A percentile compares a stretch with the other conserved stretches of the same genome.
phyloP scores from a whole-genome alignment of 2,888 invertebrate genomes.

The Cerastoderma edule region DNA sequence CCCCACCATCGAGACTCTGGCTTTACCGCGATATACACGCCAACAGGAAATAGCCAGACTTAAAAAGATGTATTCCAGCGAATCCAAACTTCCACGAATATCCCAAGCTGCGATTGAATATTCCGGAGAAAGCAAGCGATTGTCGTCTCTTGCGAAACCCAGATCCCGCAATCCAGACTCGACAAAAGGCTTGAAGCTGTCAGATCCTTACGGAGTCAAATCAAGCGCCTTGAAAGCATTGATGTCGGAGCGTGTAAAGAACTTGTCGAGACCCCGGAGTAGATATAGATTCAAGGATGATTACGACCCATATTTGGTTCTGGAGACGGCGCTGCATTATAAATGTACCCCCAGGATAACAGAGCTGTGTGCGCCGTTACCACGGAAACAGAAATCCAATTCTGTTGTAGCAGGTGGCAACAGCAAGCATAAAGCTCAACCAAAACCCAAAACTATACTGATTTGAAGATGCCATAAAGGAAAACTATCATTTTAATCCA shows the following conservation, averaged over 20 bases:
- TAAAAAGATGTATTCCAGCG: slow-evolving; percentile 20
- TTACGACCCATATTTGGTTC: slow-evolving; percentile 37
- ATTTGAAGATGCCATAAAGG: background rate
- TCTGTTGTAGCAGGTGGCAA: background rate
- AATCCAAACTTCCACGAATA: slow-evolving; percentile 15
- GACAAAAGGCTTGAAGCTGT: slow-evolving; percentile 1
- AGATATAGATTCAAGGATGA: slow-evolving; percentile 7
- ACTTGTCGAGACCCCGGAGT: slow-evolving; percentile 37
- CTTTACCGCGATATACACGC: slow-evolving; percentile 40
- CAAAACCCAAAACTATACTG: slow-evolving; percentile 3
- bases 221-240: slow-evolving; percentile 35
- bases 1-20: slow-evolving; percentile 23
- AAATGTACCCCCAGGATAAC: slow-evolving; percentile 38
- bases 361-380: slow-evolving; percentile 34
- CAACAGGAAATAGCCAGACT: slow-evolving; percentile 25
- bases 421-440: background rate
- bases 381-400: slow-evolving; percentile 16
- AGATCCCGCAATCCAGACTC: slow-evolving; percentile 2
- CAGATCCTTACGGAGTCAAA: slow-evolving; percentile 37
- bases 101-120: slow-evolving; percentile 13
- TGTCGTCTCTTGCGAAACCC: slow-evolving; percentile 32
- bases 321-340: slow-evolving; percentile 27
- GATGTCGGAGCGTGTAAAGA: slow-evolving; percentile 21
- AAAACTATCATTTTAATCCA: background rate
- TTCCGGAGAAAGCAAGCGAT: slow-evolving; percentile 8